Base-by-base conservation (phyloP, 92 coral and sea anemone species). In the Siderastrea radians region DNA sequence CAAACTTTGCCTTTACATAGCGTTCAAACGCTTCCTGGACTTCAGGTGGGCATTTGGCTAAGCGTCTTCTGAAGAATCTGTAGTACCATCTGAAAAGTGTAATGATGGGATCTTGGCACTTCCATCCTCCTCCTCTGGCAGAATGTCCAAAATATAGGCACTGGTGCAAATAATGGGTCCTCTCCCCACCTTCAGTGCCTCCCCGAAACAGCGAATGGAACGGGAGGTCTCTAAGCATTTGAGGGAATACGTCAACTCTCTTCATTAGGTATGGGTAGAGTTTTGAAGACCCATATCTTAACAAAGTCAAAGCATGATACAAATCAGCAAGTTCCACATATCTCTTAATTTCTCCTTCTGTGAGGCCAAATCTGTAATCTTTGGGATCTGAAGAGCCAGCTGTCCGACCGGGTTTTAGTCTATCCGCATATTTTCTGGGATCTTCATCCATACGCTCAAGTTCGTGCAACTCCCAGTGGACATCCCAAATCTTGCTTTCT, bases 391-490 rank as follows among this genome's bases (percentile, higher is more conserved):
- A 49, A 78, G 83, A 78, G 6, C 72, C 51, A 44, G 49, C 17
- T 57, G 68, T 2, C 59, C n/a, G 16, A 61, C 70, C 70, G 4
- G 68, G 52, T 50, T 59, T 47, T 3, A 55, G 83, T 4, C 68
- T n/a, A 45, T 75, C 62, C 15, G 71, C 54, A 52, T 52, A 52
- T 4, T 47, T 48, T 49, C 87, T 45, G 5, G 93, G 93, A 15
- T 57, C 66, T 17, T 90, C 90, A 43, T 90, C 93, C 45, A 52
- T 72, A 47, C 93, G 70, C 58, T 62, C 82, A 68, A 72, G 68
- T 38, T 72, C 83, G 62, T 90, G 87, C 91, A 90, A 53, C 7
- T 79, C 57, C 82, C 64, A 86, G 73, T 90, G 90, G 9, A 59
- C 49, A 26, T 71, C 48, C 93, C 90, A 90, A 43, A 90, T 71